A percentile compares a stretch with the other conserved stretches of the same genome.
These are phyloP conservation scores for Schrankia costaestrigalis DNA, from an alignment of 2,888 invertebrate species.

Conservation along the genomic window DNA sequence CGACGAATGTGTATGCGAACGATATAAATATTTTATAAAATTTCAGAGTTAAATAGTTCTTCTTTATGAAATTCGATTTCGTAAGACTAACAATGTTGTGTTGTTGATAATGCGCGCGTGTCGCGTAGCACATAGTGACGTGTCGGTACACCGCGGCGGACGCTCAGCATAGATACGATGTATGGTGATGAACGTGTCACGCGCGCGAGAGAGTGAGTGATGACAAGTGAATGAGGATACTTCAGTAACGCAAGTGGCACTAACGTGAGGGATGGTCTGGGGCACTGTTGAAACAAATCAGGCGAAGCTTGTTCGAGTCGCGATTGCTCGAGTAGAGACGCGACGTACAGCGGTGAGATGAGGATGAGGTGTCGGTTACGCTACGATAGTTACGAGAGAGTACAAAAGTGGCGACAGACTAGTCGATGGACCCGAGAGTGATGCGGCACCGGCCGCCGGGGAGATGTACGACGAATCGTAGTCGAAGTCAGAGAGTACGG, in stretches of 20 bases:
- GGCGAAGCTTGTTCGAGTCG: too few relatives aligned
- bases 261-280: constrained; percentile 36
- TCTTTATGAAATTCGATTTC: constrained; percentile 67
- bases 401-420: constrained; percentile 76
- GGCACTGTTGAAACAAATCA: constrained; percentile 37
- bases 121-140: constrained; percentile 17
- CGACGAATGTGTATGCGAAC: constrained; percentile 57
- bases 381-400: constrained; percentile 67
- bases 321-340: constrained; percentile 40
- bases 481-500: constrained; percentile 54
- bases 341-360: constrained; percentile 42
- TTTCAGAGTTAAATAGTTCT: constrained; percentile 63
- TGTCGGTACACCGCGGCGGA: too few relatives aligned
- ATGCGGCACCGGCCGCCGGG: constrained; percentile 52
- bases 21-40: constrained; percentile 69
- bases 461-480: constrained; percentile 46
- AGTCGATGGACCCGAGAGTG: constrained; percentile 68
- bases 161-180: too few relatives aligned
- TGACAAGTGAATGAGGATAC: constrained; percentile 67
- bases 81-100: constrained; percentile 58
- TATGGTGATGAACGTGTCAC: constrained; percentile 12
- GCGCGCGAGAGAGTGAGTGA: constrained; percentile 36
- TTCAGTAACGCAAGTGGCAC: constrained; percentile 45
- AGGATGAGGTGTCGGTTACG: constrained; percentile 57
- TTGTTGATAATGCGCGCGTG: constrained; percentile 33